A percentile compares a stretch with the other conserved stretches of the same genome.
These are phyloP conservation scores for Hirtodrosophila confusa DNA, from an alignment of 2,888 invertebrate genomes.

Conservation along the genomic window DNA sequence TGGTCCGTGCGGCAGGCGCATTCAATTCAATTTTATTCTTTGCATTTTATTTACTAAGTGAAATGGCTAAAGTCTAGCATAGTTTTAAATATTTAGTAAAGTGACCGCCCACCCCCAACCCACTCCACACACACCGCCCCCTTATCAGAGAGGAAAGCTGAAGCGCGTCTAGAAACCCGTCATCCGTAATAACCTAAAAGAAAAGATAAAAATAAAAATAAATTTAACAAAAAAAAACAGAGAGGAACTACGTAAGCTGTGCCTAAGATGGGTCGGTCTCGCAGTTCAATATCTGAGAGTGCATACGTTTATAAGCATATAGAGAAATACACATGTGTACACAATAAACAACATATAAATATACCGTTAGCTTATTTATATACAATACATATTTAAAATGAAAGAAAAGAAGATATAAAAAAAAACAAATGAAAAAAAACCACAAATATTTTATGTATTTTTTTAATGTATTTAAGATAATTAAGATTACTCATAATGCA, in stretches of 20 bases:
- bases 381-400: constrained; percentile 61
- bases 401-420: constrained; percentile 17
- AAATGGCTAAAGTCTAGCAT: constrained; percentile 60
- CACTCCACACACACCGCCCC: background rate
- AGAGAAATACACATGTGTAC: constrained; percentile 57
- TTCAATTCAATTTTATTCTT: constrained; percentile 63
- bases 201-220: constrained; percentile 7
- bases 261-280: constrained; percentile 11
- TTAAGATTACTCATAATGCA: constrained; percentile 64
- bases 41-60: constrained; percentile 73
- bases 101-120: constrained; percentile 17
- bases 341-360: constrained; percentile 65
- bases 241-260: constrained; percentile 13
- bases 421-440: constrained; percentile 21
- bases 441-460: constrained; percentile 74
- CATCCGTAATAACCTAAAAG: constrained; percentile 18
- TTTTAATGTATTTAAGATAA: constrained; percentile 76
- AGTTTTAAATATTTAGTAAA: constrained; percentile 65
- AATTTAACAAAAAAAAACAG: constrained; percentile 14
- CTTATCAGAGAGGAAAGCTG: no score
- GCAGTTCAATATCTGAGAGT: constrained; percentile 47
- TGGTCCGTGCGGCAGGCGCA: constrained; percentile 35
- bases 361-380: constrained; percentile 74
- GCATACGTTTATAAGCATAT: constrained; percentile 57
- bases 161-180: background rate